Base-by-base conservation (phyloP, 2,888 invertebrate species). In the Hyposoter didymator region DNA sequence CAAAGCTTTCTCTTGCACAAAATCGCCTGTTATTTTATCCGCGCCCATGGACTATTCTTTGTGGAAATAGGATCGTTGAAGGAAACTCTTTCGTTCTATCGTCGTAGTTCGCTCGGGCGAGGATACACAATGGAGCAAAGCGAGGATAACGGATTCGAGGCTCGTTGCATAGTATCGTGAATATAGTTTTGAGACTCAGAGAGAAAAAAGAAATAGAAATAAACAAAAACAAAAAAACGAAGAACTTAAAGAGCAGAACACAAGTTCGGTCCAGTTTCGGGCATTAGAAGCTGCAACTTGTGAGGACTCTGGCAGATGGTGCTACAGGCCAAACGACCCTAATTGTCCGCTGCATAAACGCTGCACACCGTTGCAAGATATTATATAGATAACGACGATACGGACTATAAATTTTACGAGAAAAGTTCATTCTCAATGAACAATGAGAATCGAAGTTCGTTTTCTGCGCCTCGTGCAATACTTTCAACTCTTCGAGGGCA, bases 1-100 rank as follows among this genome's bases (percentile, higher is more conserved):
- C 49, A 55, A 70, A 72, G 79, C 78, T 84, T 80, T 80, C 80
- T 70, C 80, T 72, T 66, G 49, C 28, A 47, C 69, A 70, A 76
- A 76, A 80, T 70, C 80, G 69, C 55, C 52, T 35, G 70, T 75
- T 52, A 55, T 32, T 45, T 28, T 55, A 19, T 78, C 83, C 73
- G 22, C 83, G 78, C 72, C 72, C 83, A 78, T 49, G 28, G 47
- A 75, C 74, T 14, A 62, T 62, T 78, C 78, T 78, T 67, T 47
- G 39, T 39, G 59, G 47, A 47, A 78, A 62, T 19, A 70, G 59
- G 32, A 70, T 70, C 78, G 78, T 62, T 70, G 59, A 47, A 47
- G 78, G 45, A 78, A 78, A 78, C 49, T 78, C 67, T 69, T 69
- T 49, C 59, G 59, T n/a, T 67, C 32, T 47, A 75, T 45, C 74